These are phyloP conservation scores for Corbicula japonica DNA, from an alignment of 2,888 invertebrate species.

Conservation along the genomic window DNA sequence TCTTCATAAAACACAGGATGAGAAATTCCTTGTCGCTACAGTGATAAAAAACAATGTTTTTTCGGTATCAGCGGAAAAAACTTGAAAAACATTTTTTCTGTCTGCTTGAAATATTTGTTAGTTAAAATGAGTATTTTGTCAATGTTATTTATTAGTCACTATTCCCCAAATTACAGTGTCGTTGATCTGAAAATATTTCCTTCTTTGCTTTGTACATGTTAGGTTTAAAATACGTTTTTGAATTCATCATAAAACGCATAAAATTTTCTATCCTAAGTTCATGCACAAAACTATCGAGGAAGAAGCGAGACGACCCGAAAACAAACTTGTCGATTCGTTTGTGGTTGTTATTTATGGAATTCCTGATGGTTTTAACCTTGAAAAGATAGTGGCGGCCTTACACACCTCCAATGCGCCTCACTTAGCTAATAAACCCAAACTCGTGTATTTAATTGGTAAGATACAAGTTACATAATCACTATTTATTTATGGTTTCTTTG, in stretches of 20 bases:
- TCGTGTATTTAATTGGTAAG: conserved; percentile 53
- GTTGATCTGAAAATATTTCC: neutral
- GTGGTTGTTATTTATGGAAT: conserved; percentile 49
- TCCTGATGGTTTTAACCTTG: conserved; percentile 32
- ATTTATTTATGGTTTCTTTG: neutral
- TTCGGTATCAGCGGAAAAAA: too few species aligned
- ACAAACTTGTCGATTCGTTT: conserved; percentile 42
- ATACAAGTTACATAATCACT: neutral
- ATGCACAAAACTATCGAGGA: conserved; percentile 14
- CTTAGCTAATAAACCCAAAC: conserved; percentile 42
- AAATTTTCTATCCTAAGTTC: conserved; percentile 10
- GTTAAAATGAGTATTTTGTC: neutral
- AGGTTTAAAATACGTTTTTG: neutral
- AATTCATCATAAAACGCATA: neutral
- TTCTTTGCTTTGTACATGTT: neutral
- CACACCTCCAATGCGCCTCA: conserved; percentile 25
- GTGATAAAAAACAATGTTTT: too few species aligned
- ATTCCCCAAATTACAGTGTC: neutral
- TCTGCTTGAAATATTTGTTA: neutral
- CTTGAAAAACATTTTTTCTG: too few species aligned
- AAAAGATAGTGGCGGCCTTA: conserved; percentile 14
- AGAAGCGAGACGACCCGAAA: conserved; percentile 43
- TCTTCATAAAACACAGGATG: too few species aligned
- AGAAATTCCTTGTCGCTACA: too few species aligned
- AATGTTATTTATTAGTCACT: neutral